A percentile compares a stretch with the other conserved stretches of the same genome.
phyloP scores from a whole-genome alignment of 1,140 invertebrate species.

The Acromyrmex heyeri region DNA sequence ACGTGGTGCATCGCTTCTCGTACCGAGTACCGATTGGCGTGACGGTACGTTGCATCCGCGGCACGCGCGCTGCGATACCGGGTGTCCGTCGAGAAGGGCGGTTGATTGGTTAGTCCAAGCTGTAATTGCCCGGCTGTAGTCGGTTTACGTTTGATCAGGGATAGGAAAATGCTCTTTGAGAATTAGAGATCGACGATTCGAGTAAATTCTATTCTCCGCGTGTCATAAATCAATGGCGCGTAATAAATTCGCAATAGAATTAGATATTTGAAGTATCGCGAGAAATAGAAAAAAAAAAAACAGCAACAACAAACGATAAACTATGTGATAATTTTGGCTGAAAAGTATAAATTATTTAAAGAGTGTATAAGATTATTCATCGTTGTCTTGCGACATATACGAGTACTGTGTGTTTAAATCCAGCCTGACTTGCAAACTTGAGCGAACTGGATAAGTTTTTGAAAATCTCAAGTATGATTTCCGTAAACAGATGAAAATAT shows the following conservation, averaged over 20 bases:
- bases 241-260: neutral
- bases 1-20: conserved; percentile 25
- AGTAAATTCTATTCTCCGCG: neutral
- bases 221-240: neutral
- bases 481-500: neutral
- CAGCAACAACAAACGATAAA: neutral
- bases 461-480: neutral
- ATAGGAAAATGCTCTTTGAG: conserved; percentile 38
- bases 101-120: conserved; percentile 60
- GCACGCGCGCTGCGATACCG: conserved; percentile 73
- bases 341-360: neutral
- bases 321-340: neutral
- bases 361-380: neutral
- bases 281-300: neutral
- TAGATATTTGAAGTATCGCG: neutral
- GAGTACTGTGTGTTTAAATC: neutral
- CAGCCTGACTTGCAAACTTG: neutral
- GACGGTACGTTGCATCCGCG: conserved; percentile 72
- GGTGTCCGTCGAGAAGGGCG: conserved; percentile 71
- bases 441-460: neutral
- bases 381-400: no score
- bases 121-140: conserved; percentile 33
- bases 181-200: conserved; percentile 13
- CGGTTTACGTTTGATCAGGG: conserved; percentile 42
- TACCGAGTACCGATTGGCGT: conserved; percentile 70